A percentile compares a stretch with the other conserved stretches of the same genome.
phyloP scores from a whole-genome alignment of 2,797 vertebrate species.

The Hylomyscus alleni region DNA sequence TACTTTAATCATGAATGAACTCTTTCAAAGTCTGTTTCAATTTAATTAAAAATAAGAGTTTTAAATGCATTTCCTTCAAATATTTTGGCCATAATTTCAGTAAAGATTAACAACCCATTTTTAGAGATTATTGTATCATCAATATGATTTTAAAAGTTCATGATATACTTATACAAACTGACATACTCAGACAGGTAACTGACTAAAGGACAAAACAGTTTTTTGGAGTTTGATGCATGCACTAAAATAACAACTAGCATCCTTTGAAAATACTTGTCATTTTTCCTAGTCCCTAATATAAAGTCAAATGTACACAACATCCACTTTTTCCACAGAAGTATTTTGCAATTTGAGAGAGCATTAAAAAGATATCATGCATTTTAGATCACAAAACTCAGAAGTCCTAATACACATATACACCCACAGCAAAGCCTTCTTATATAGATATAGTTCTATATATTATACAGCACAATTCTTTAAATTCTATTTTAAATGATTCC shows the following conservation, averaged over 20 bases:
- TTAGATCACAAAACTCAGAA: slow-evolving; percentile 77
- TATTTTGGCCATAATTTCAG: slow-evolving; percentile 19
- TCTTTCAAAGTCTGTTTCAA: slow-evolving; percentile 43
- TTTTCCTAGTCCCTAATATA: slow-evolving; percentile 75
- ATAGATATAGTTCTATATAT: background rate
- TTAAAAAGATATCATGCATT: slow-evolving; percentile 79
- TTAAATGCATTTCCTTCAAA: slow-evolving; percentile 59
- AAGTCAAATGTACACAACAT: slow-evolving; percentile 67
- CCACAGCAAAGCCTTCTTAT: background rate
- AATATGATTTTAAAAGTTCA: slow-evolving; percentile 71
- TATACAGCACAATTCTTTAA: slow-evolving; percentile 22
- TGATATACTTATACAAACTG: slow-evolving; percentile 79
- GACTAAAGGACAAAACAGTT: slow-evolving; percentile 81
- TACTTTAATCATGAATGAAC: slow-evolving; percentile 53
- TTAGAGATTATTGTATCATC: slow-evolving; percentile 50
- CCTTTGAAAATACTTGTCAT: slow-evolving; percentile 72
- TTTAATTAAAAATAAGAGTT: slow-evolving; percentile 43
- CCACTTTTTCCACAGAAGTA: slow-evolving; percentile 71
- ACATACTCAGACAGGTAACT: slow-evolving; percentile 81
- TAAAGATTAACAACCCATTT: slow-evolving; percentile 38
- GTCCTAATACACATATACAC: slow-evolving; percentile 53
- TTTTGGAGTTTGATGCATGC: slow-evolving; percentile 68
- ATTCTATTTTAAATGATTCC: slow-evolving; percentile 81
- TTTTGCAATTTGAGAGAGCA: slow-evolving; percentile 66
- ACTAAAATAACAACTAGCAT: slow-evolving; percentile 79